Conservation (phyloP, 2,113 vertebrate species). For the Tetrao urogallus region DNA sequence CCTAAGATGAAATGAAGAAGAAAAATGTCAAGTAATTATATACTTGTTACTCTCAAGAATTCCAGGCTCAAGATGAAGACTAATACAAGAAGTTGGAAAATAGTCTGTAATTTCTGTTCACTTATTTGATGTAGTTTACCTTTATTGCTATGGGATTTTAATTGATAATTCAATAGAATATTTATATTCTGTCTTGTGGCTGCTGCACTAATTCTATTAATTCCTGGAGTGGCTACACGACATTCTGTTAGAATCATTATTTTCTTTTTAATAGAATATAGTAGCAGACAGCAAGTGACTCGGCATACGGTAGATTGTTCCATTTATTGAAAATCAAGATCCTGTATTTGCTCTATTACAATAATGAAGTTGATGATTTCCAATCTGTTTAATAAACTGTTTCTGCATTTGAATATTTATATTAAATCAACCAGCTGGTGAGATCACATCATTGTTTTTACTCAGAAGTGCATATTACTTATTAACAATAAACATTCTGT, state of each 20-base stretch:
- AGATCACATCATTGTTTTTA: conserved; percentile 61
- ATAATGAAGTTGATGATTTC: conserved; percentile 81
- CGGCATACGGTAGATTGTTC: conserved; percentile 71
- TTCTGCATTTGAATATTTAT: conserved; percentile 79
- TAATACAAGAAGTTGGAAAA: conserved; percentile 70
- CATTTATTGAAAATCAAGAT: conserved; percentile 77
- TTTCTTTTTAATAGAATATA: conserved; percentile 67
- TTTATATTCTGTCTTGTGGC: conserved; percentile 61
- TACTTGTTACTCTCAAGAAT: conserved; percentile 74
- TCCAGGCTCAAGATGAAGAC: conserved; percentile 68
- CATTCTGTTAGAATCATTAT: conserved; percentile 55
- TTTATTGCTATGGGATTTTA: conserved; percentile 72
- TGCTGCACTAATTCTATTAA: conserved; percentile 70
- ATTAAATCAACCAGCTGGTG: conserved; percentile 83
- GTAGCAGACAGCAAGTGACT: conserved; percentile 71
- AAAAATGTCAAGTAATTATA: conserved; percentile 77
- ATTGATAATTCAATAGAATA: conserved; percentile 72
- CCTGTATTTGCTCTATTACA: conserved; percentile 75
- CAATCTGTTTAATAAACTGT: conserved; percentile 82
- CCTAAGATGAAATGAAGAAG: conserved; percentile 62
- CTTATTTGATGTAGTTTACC: conserved; percentile 63
- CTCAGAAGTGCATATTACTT: conserved; percentile 69
- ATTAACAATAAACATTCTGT: conserved; percentile 71
- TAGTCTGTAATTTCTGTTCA: conserved; percentile 72
- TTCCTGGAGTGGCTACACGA: conserved; percentile 51